Conservation (phyloP, 2,797 vertebrate species). For the Muscicapa striata region DNA sequence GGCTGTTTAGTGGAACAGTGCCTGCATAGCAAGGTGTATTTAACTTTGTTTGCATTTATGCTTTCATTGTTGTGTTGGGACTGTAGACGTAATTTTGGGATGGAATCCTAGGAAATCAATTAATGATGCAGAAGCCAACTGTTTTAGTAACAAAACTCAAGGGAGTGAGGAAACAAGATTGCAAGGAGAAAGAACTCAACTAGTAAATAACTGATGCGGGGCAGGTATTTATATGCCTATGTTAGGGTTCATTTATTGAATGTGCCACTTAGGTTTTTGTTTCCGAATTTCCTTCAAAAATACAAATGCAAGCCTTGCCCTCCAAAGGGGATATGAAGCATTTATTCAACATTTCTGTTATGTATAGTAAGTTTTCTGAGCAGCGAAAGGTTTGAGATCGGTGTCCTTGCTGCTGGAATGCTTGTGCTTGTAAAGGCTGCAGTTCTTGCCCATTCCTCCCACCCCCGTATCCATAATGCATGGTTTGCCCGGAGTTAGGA, state of each 20-base stretch:
- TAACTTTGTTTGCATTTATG: conserved; percentile 46
- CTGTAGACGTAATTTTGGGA: conserved; percentile 10
- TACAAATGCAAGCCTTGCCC: neutral
- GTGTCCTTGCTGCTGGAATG: conserved; percentile 33
- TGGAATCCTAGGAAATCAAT: conserved; percentile 44
- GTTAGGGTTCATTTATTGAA: neutral
- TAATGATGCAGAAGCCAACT: conserved; percentile 53
- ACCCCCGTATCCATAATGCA: conserved; percentile 39
- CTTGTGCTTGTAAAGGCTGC: conserved; percentile 41
- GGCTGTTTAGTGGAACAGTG: neutral
- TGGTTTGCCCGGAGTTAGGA: conserved; percentile 52
- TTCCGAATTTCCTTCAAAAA: neutral
- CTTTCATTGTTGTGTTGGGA: conserved; percentile 37
- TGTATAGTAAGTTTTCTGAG: neutral
- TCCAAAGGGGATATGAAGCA: neutral
- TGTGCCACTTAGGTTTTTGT: neutral
- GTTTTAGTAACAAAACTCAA: conserved; percentile 4
- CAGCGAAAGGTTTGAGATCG: neutral
- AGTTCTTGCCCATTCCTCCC: conserved; percentile 16
- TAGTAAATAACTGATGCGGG: neutral
- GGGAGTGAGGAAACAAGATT: neutral
- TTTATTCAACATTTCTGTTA: neutral
- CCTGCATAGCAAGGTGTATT: neutral
- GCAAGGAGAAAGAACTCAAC: neutral
- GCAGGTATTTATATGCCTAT: neutral